A percentile compares a stretch with the other conserved stretches of the same genome.
phyloP scores from a whole-genome alignment of 2,797 vertebrate genomes.

The Florisuga fusca region DNA sequence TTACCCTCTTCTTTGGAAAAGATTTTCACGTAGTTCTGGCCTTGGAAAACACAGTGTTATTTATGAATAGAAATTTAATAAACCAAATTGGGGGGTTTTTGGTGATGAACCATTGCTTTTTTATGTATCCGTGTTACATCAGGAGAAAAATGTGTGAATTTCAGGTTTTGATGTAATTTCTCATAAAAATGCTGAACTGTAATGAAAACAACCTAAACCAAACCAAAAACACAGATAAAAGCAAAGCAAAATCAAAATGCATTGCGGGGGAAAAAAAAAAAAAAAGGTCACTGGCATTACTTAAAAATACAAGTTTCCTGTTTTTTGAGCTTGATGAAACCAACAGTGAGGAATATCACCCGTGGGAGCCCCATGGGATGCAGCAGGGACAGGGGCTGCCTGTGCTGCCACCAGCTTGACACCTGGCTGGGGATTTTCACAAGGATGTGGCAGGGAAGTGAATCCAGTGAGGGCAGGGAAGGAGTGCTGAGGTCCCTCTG shows the following conservation, averaged over 20 bases:
- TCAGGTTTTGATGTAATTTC: neutral
- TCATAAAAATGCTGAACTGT: neutral
- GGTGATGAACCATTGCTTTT: neutral
- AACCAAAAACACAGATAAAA: no score
- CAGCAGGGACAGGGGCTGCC: neutral
- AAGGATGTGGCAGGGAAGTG: neutral
- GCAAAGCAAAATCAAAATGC: neutral
- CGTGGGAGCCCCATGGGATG: neutral
- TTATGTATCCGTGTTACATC: neutral
- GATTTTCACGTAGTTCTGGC: neutral
- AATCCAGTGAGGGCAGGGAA: neutral
- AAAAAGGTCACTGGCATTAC: neutral
- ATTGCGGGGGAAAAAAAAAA: neutral
- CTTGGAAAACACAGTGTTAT: neutral
- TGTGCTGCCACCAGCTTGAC: neutral
- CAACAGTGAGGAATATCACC: neutral
- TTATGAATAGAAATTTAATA: neutral
- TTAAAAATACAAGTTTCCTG: neutral
- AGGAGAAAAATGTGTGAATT: neutral
- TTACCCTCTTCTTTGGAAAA: neutral
- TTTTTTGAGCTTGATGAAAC: neutral
- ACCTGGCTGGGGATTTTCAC: conserved; percentile 3
- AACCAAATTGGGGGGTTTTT: neutral
- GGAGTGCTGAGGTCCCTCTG: neutral
- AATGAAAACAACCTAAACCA: neutral